Conservation (phyloP, 2,888 invertebrate genomes). For the Philopedon plagiatum region DNA sequence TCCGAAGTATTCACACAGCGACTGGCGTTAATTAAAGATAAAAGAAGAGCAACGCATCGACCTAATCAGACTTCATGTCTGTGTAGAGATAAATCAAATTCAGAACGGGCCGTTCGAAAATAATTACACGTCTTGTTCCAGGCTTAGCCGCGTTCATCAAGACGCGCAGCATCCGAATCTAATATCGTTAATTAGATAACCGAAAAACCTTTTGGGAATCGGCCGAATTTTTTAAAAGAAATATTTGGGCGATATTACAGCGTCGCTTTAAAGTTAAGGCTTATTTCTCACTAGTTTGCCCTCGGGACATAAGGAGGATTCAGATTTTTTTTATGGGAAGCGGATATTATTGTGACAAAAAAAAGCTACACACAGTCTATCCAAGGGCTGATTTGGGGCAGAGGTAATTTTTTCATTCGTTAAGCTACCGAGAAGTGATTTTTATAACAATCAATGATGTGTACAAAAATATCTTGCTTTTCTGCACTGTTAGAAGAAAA, state of each 20-base stretch:
- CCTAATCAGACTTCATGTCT: conserved; percentile 70
- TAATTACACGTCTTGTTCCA: conserved; percentile 70
- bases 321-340: too few relatives aligned
- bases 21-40: conserved; percentile 67
- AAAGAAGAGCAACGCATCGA: conserved; percentile 63
- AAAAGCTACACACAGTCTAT: too few relatives aligned
- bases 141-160: conserved; percentile 69
- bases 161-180: conserved; percentile 68
- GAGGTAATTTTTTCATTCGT: too few relatives aligned
- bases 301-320: too few relatives aligned
- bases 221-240: conserved; percentile 61
- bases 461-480: too few relatives aligned
- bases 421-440: too few relatives aligned
- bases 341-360: too few relatives aligned
- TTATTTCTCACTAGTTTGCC: too few relatives aligned
- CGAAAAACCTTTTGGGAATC: conserved; percentile 61
- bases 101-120: conserved; percentile 68
- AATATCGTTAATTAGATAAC: conserved; percentile 70
- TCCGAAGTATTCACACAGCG: conserved; percentile 7
- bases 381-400: too few relatives aligned
- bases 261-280: conserved; percentile 48
- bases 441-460: too few relatives aligned
- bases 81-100: conserved; percentile 70
- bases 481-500: too few relatives aligned
- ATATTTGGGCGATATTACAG: conserved; percentile 58